phyloP scores from a whole-genome alignment of 2,888 invertebrate species.

The Eretmocerus hayati region DNA sequence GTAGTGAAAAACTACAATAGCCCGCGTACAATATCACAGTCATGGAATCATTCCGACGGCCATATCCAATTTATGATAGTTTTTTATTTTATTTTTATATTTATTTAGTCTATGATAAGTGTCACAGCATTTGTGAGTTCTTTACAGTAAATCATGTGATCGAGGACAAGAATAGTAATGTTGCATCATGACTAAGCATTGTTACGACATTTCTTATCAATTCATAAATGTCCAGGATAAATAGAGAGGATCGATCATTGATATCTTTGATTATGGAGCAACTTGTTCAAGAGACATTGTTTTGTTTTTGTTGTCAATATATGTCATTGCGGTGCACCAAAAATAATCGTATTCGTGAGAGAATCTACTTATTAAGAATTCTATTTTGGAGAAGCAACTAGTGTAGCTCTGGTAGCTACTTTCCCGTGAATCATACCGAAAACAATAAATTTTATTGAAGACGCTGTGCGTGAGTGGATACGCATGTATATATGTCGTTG shows the following conservation, averaged over 20 bases:
- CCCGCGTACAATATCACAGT: neutral
- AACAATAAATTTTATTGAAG: neutral
- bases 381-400: neutral
- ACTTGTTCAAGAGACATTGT: neutral
- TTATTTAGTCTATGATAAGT: neutral
- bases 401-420: neutral
- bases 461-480: neutral
- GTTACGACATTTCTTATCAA: constrained; percentile 1
- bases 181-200: constrained; percentile 14
- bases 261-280: neutral
- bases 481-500: neutral
- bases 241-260: neutral
- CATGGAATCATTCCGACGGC: neutral
- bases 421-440: neutral
- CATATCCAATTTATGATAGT: neutral
- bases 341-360: neutral
- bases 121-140: neutral
- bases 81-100: constrained; percentile 5
- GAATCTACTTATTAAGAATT: neutral
- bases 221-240: constrained; percentile 8
- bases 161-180: constrained; percentile 6
- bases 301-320: neutral
- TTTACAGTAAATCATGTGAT: constrained; percentile 5
- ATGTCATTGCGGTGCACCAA: neutral
- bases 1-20: neutral